phyloP scores from a whole-genome alignment of 2,888 invertebrate species.

The Teleiodes luculella region DNA sequence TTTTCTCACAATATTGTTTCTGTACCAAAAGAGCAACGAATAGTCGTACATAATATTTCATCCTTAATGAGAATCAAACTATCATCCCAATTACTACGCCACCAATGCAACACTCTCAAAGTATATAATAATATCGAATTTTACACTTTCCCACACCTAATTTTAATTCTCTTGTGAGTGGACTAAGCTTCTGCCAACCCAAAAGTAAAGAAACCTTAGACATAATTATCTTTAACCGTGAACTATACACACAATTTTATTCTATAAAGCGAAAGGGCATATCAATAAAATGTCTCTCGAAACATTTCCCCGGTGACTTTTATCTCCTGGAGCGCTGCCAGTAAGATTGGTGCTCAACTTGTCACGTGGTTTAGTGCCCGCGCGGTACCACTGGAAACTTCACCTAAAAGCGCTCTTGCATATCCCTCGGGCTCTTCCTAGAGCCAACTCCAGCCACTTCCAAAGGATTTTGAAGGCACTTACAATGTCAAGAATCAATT shows the following conservation, averaged over 20 bases:
- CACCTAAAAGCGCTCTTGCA: not conserved
- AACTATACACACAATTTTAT: not conserved
- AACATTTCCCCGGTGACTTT: slow-evolving; percentile 13
- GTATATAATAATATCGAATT: too few species aligned
- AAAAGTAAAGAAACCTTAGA: too few species aligned
- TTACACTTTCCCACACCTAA: too few species aligned
- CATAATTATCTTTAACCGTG: not conserved
- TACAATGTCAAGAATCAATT: not conserved
- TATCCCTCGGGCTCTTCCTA: not conserved
- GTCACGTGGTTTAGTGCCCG: slow-evolving; percentile 12
- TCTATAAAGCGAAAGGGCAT: not conserved
- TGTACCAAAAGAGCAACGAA: too few species aligned
- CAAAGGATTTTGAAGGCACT: not conserved
- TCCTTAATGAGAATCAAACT: too few species aligned
- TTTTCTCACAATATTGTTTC: too few species aligned
- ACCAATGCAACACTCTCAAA: too few species aligned
- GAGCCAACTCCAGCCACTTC: not conserved
- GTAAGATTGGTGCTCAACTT: slow-evolving; percentile 19
- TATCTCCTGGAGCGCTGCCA: slow-evolving; percentile 19
- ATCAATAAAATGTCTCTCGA: not conserved
- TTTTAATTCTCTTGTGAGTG: too few species aligned
- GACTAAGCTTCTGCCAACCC: too few species aligned
- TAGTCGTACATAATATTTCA: too few species aligned
- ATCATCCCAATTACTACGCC: too few species aligned
- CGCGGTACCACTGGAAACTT: slow-evolving; percentile 4